Conservation (phyloP, 2,888 invertebrate species). For the Hedychridium roseum region DNA sequence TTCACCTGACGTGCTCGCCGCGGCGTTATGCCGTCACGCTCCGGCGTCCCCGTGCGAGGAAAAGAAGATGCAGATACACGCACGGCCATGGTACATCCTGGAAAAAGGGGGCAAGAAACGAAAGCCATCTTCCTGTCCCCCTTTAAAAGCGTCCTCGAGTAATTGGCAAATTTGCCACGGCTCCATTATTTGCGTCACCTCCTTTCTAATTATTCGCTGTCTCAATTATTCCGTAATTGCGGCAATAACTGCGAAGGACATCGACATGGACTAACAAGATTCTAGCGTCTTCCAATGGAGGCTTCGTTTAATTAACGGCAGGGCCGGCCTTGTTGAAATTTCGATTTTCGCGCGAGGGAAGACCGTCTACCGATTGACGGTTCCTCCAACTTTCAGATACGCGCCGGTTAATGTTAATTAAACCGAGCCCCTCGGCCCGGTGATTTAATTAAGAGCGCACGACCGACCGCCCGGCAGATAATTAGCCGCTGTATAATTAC, state of each 20-base stretch:
- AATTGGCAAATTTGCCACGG: no score
- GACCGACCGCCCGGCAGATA: slow-evolving; percentile 8
- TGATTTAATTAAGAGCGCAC: slow-evolving; percentile 33
- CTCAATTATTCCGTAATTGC: no score
- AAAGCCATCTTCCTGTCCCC: no score
- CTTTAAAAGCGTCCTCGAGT: no score
- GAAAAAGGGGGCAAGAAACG: no score
- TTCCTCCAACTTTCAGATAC: slow-evolving; percentile 18
- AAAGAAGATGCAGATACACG: no score
- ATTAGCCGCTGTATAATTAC: slow-evolving; percentile 20
- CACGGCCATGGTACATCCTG: no score
- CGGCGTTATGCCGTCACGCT: slow-evolving; percentile 41
- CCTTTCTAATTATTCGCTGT: no score
- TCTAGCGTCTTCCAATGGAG: slow-evolving; percentile 32
- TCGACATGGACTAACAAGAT: slow-evolving; percentile 11
- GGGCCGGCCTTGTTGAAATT: slow-evolving; percentile 7
- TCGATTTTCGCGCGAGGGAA: not conserved
- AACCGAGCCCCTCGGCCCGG: slow-evolving; percentile 20
- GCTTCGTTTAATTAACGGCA: slow-evolving; percentile 33
- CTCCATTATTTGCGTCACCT: no score
- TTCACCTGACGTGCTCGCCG: slow-evolving; percentile 30
- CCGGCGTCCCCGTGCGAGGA: no score
- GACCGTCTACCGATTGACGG: no score
- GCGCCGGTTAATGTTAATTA: slow-evolving; percentile 37
- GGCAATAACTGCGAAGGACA: no score